Base-by-base conservation (phyloP, 2,113 vertebrate species). In the Pterophyllum scalare region DNA sequence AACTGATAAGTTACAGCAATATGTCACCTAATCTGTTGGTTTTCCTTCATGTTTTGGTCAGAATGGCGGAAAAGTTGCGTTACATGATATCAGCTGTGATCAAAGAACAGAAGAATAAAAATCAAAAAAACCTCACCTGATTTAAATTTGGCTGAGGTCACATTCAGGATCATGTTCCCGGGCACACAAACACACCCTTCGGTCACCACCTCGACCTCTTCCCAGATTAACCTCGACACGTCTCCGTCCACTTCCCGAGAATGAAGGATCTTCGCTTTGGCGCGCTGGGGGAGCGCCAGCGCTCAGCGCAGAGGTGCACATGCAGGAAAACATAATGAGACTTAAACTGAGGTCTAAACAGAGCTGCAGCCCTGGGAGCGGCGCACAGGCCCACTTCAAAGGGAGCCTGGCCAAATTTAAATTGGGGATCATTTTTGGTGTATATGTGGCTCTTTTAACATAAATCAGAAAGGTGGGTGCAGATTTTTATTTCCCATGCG, bases 261-360 rank as follows among this genome's bases (percentile, higher is more conserved):
- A 19, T 49, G 14, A 46, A 46, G 43, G 43, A 46, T 46, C 14
- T 2, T 13, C 4, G 43, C 17, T 7, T 20, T 4, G 43, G 49
- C 1, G 7, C 24, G 1, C 22, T 14, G 4, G 65, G 5, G 3
- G 43, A 52, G 3, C 10, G 0, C 0, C 40, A 28, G 24, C 40
- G 22, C 24, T 67, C 64, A 20, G 0, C 3, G 13, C 46, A 17
- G 15, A 49, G 46, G 15, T 17, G 7, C 5, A 52, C 19, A 17
- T 3, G 7, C 46, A 7, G 4, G 17, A 15, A 49, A 13, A 15
- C 46, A 49, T 15, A 5, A 49, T 4, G 4, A 17, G 14, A 49
- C 14, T 49, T 49, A 2, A 15, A 46, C 13, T 46, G 5, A 46
- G 14, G 2, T 46, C 13, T 46, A 46, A 46, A 46, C 14, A 46